Conservation (phyloP, 1,140 invertebrate genomes). For the Laupala kohalensis region DNA sequence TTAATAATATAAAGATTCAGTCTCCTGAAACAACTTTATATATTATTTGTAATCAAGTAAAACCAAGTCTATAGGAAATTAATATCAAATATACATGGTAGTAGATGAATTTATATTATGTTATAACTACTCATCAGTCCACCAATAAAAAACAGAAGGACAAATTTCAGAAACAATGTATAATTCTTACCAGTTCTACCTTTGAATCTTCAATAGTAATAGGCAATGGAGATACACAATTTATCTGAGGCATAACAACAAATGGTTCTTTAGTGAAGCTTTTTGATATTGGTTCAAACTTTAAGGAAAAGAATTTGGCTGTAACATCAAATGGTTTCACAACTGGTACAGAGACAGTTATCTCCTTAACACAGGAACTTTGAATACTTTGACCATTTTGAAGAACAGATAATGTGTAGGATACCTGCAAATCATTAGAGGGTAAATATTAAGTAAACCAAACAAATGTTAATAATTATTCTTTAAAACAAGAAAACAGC, state of each 20-base stretch:
- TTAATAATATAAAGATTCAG: too few relatives aligned
- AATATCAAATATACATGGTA: too few relatives aligned
- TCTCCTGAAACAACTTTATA: too few relatives aligned
- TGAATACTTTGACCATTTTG: background rate
- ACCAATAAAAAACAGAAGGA: too few relatives aligned
- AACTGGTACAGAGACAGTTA: slow-evolving; percentile 42
- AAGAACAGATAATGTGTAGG: slow-evolving; percentile 24
- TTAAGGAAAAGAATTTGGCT: slow-evolving; percentile 48
- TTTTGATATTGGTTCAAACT: slow-evolving; percentile 48
- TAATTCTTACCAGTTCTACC: slow-evolving; percentile 40
- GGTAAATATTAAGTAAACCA: too few relatives aligned
- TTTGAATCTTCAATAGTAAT: slow-evolving; percentile 48
- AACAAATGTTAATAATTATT: too few relatives aligned
- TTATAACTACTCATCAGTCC: too few relatives aligned
- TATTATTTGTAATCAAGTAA: too few relatives aligned
- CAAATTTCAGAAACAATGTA: too few relatives aligned
- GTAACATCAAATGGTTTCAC: slow-evolving; percentile 55
- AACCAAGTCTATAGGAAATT: too few relatives aligned
- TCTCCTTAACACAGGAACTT: slow-evolving; percentile 36
- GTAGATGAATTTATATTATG: too few relatives aligned
- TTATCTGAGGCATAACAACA: slow-evolving; percentile 51
- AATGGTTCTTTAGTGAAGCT: slow-evolving; percentile 52
- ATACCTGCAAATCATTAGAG: slow-evolving; percentile 26
- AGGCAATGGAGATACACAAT: slow-evolving; percentile 53
- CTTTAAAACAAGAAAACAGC: too few relatives aligned